Evolutionary conservation across 2,888 invertebrate species (phyloP), one percentile per base, ranked within the genome.

Genomic region (Eilema caniola): DNA sequence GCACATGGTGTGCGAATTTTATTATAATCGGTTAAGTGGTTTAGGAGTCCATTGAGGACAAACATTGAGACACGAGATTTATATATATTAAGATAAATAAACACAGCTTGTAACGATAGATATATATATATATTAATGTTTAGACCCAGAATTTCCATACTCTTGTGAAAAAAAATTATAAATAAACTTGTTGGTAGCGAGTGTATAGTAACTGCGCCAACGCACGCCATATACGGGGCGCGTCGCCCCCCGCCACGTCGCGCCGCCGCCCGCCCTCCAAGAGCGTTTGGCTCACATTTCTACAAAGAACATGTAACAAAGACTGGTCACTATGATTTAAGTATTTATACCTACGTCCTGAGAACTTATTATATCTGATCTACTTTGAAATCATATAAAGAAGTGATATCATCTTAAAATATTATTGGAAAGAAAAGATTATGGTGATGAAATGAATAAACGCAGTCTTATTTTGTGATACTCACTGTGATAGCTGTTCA

Each of bases 201-300:
- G 72, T 84, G 88, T 90, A 86, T 81, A 72, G 76, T 77, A 79
- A 74, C 82, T 91, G 93, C 90, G 92, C 90, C 83, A 76, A 85
- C 92, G 92, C 93, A 87, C 74, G 84, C 93, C 93, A 88, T 93
- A 89, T 92, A 92, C 88, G 92, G 90, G 86, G 86, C 83, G 87
- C 84, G 78, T 78, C 86, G 81, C 82, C 81, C 88, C 85, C 72
- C 72, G 31, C 69, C 41, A 62, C 72, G 53, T 62, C 68, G 65
- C 66, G 53, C 62, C 86, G 79, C 89, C 88, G 86, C 88, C 88
- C 92, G 90, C 91, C 89, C 84, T 88, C 85, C 83, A 72, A 75
- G 79, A 75, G 78, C 73, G 84, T 86, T 89, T 91, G 92, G 92
- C 93, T 92, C 92, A 92, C 91, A 87, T 93, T 93, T 92, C 93